Percentiles rank a stretch among this genome's conserved stretches.
Evolutionary conservation across 1,140 invertebrate genomes (phyloP).

Genomic region (Plodia interpunctella): DNA sequence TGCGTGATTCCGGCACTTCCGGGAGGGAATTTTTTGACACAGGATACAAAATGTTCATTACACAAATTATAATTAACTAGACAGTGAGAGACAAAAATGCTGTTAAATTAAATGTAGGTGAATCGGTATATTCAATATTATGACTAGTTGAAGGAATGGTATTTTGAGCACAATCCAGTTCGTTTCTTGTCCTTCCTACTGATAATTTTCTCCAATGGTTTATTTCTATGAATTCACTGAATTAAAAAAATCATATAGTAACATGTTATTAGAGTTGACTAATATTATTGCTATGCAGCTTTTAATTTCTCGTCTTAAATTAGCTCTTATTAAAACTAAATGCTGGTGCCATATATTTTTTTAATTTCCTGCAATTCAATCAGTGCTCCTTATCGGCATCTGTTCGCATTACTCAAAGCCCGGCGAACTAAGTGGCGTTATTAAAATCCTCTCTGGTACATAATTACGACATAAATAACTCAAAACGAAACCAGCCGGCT

Average conservation of each 20-base stretch:
- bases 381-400: not conserved
- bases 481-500: not conserved
- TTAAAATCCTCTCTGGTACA: not conserved
- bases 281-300: too few species aligned
- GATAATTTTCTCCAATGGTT: too few species aligned
- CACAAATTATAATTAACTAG: not conserved
- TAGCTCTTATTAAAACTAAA: not conserved
- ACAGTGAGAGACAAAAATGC: too few species aligned
- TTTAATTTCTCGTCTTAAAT: too few species aligned
- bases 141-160: too few species aligned
- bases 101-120: too few species aligned
- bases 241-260: too few species aligned
- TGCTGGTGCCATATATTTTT: not conserved
- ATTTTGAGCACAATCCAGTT: too few species aligned
- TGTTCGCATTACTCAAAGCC: not conserved
- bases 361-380: not conserved
- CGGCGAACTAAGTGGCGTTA: not conserved
- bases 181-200: too few species aligned
- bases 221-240: too few species aligned
- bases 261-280: too few species aligned
- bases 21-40: not conserved
- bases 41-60: not conserved
- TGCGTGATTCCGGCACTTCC: not conserved
- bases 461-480: constrained; percentile 7
- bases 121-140: too few species aligned